A percentile compares a stretch with the other conserved stretches of the same genome.
Evolutionary conservation across 2,797 vertebrate genomes (phyloP).

Genomic region (Falco peregrinus): DNA sequence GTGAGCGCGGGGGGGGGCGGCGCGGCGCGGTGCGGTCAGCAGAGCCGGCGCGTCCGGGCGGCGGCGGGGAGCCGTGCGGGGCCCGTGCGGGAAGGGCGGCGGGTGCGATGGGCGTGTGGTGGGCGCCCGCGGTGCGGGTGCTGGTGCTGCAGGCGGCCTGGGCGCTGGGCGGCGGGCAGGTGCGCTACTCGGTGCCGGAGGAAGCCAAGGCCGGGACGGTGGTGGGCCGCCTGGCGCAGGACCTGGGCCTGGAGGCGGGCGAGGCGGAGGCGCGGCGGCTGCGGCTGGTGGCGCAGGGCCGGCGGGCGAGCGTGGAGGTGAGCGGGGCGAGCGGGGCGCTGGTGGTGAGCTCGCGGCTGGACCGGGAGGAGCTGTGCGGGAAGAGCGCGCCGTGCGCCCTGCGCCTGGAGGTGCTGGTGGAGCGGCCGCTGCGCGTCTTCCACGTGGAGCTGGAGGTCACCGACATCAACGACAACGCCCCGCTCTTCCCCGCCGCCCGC

Average conservation of each 20-base stretch:
- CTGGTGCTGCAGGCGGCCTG: too few relatives aligned
- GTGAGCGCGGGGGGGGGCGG: neutral
- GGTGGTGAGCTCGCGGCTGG: too few relatives aligned
- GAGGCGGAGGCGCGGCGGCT: too few relatives aligned
- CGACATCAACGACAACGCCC: slow-evolving; percentile 87
- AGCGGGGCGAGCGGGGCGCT: too few relatives aligned
- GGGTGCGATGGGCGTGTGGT: neutral
- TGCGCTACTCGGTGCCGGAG: too few relatives aligned
- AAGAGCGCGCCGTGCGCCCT: slow-evolving; percentile 71
- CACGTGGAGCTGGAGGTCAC: slow-evolving; percentile 88
- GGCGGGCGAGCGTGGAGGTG: too few relatives aligned
- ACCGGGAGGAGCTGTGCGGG: slow-evolving; percentile 51
- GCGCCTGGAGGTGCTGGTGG: slow-evolving; percentile 87
- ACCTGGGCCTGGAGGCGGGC: too few relatives aligned
- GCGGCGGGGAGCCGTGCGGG: neutral
- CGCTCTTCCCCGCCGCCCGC: slow-evolving; percentile 85
- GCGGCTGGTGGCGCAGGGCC: too few relatives aligned
- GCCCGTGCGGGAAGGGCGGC: neutral
- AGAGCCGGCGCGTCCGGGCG: neutral
- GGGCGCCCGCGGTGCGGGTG: neutral
- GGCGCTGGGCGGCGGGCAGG: too few relatives aligned
- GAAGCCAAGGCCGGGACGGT: too few relatives aligned
- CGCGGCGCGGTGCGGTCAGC: neutral
- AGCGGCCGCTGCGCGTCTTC: slow-evolving; percentile 86
- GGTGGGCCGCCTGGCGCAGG: too few relatives aligned